A percentile compares a stretch with the other conserved stretches of the same genome.
Conservation (phyloP, 2,888 invertebrate genomes). For the Eudemis profundana region DNA sequence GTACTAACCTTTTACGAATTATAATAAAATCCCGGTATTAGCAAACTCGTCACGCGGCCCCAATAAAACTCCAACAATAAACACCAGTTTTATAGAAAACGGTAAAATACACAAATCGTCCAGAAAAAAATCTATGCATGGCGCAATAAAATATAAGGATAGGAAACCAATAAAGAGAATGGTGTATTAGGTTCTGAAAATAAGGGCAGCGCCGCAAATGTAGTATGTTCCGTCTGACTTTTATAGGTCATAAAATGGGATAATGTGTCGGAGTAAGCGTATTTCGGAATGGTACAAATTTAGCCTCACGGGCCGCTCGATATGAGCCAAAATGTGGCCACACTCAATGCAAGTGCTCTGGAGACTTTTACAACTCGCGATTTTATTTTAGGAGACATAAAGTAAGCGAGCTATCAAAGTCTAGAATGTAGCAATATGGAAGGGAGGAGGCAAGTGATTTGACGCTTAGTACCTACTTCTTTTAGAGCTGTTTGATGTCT, state of each 20-base stretch:
- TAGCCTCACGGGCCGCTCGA: slow-evolving; percentile 68
- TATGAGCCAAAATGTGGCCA: slow-evolving; percentile 72
- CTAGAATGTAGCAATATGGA: slow-evolving; percentile 17
- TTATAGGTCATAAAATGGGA: slow-evolving; percentile 84
- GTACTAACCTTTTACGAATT: slow-evolving; percentile 69
- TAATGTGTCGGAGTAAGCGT: slow-evolving; percentile 82
- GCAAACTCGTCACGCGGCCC: slow-evolving; percentile 71
- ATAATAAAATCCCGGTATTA: slow-evolving; percentile 73
- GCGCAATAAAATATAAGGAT: slow-evolving; percentile 75
- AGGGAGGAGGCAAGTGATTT: slow-evolving; percentile 5
- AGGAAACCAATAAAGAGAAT: slow-evolving; percentile 74
- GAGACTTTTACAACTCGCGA: slow-evolving; percentile 55
- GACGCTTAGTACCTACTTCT: neutral
- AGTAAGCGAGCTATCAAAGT: slow-evolving; percentile 9
- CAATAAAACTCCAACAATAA: slow-evolving; percentile 74
- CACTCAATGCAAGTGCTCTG: slow-evolving; percentile 55
- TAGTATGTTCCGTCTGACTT: slow-evolving; percentile 81
- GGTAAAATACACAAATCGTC: slow-evolving; percentile 75
- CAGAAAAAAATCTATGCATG: slow-evolving; percentile 77
- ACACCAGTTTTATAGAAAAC: slow-evolving; percentile 70
- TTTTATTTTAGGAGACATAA: slow-evolving; percentile 36
- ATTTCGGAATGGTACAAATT: slow-evolving; percentile 83
- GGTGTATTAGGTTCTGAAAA: slow-evolving; percentile 80
- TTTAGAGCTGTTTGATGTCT: no score
- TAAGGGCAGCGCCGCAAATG: slow-evolving; percentile 81